Evolutionary conservation across 2,888 invertebrate genomes (phyloP).

Genomic region (Cantharis rufa): DNA sequence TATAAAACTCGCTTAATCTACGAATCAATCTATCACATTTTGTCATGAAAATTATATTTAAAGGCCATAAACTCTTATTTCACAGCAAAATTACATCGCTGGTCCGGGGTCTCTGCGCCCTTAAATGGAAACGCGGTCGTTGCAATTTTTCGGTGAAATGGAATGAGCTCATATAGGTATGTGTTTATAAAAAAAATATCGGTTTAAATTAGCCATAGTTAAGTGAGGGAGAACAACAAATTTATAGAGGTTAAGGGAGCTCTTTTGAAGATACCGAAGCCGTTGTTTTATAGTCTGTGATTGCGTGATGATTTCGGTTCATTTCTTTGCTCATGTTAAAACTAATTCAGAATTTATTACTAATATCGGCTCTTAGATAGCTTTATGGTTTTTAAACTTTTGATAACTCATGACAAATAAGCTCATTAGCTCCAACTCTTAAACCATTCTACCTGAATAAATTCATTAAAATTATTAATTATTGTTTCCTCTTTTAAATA

Average conservation of each 20-base stretch:
- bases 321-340: conserved; percentile 12
- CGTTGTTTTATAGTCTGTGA: conserved; percentile 35
- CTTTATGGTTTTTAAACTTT: conserved; percentile 9
- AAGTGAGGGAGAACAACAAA: conserved; percentile 39
- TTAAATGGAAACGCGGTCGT: conserved; percentile 20
- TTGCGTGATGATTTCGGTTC: conserved; percentile 38
- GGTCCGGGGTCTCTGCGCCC: conserved; percentile 17
- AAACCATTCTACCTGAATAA: neutral
- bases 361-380: conserved; percentile 19
- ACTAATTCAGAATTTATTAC: conserved; percentile 20
- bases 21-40: conserved; percentile 52
- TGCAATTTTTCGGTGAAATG: conserved; percentile 36
- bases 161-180: conserved; percentile 26
- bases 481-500: neutral
- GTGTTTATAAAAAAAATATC: conserved; percentile 42
- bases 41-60: conserved; percentile 50
- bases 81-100: conserved; percentile 37
- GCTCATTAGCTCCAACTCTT: conserved; percentile 3
- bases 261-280: conserved; percentile 43
- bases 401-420: conserved; percentile 10
- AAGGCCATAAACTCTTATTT: conserved; percentile 41
- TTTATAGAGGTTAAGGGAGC: conserved; percentile 39
- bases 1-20: conserved; percentile 43
- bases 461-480: neutral
- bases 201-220: conserved; percentile 46